A percentile compares a stretch with the other conserved stretches of the same genome.
These are phyloP conservation scores for Petromus typicus DNA, from an alignment of 2,113 vertebrate genomes.

Conservation along the genomic window DNA sequence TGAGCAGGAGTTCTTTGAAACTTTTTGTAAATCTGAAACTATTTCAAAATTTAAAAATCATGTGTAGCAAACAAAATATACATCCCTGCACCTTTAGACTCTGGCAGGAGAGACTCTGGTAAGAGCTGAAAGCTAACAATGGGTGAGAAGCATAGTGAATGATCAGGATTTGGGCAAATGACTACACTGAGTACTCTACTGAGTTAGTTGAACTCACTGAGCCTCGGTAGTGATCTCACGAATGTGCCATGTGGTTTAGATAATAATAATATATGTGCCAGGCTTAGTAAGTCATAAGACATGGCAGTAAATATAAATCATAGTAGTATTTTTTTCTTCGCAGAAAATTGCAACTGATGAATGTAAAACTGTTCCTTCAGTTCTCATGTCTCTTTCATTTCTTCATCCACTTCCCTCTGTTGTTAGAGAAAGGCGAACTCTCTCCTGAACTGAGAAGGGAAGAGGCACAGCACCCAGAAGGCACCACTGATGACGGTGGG, in stretches of 20 bases:
- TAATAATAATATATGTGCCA: neutral
- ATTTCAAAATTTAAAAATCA: slow-evolving; percentile 37
- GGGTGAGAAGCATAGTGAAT: neutral
- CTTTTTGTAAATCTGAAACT: slow-evolving; percentile 24
- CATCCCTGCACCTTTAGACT: neutral
- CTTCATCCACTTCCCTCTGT: neutral
- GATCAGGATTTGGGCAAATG: neutral
- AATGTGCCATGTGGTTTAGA: neutral
- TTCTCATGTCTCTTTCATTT: neutral
- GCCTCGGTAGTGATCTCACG: neutral
- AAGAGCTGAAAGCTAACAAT: neutral
- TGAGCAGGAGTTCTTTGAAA: neutral
- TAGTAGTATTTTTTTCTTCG: neutral
- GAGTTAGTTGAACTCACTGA: neutral
- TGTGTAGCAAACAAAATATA: neutral
- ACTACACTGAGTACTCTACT: neutral
- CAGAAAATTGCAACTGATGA: neutral
- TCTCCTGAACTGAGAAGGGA: neutral
- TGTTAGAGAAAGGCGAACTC: neutral
- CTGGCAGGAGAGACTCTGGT: neutral
- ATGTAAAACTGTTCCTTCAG: neutral
- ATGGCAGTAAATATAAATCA: neutral
- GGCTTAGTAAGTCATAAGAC: neutral
- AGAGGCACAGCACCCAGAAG: too few relatives aligned
- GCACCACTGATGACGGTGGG: neutral